Conservation (phyloP, 2,113 vertebrate genomes). For the Psettodes erumei region DNA sequence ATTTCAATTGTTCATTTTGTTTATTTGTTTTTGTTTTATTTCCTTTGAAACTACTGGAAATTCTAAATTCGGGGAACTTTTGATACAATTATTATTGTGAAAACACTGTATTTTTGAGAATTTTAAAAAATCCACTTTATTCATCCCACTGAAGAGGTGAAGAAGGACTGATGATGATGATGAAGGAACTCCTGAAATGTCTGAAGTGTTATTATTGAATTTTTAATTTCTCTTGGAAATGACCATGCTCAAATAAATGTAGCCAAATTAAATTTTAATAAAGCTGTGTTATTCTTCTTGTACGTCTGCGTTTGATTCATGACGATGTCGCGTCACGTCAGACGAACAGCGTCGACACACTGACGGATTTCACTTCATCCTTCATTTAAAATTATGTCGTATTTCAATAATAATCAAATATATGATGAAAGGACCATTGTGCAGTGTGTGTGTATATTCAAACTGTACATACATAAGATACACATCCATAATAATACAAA, state of each 20-base stretch:
- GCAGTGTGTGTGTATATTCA: background rate
- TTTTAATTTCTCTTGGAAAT: slow-evolving; percentile 98
- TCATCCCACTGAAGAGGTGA: slow-evolving; percentile 92
- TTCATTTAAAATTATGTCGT: no score
- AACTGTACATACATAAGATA: no score
- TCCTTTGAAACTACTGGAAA: slow-evolving; percentile 96
- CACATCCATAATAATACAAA: no score
- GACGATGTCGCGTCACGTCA: no score
- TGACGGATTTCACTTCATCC: no score
- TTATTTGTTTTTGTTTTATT: slow-evolving; percentile 70
- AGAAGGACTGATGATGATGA: slow-evolving; percentile 90
- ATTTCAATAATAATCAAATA: no score
- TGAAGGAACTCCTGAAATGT: slow-evolving; percentile 97
- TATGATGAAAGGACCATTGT: no score
- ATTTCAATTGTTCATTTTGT: slow-evolving; percentile 92
- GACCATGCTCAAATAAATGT: slow-evolving; percentile 99
- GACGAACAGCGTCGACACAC: no score
- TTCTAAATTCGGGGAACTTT: slow-evolving; percentile 97
- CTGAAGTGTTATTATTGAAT: slow-evolving; percentile 99
- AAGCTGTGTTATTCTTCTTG: slow-evolving; percentile 73
- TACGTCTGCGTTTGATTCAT: background rate
- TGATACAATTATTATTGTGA: slow-evolving; percentile 95
- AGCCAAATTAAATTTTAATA: slow-evolving; percentile 91
- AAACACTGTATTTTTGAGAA: slow-evolving; percentile 99
- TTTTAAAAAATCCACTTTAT: slow-evolving; percentile 92